phyloP scores from a whole-genome alignment of 2,888 invertebrate genomes.

The Balanococcus diminutus region DNA sequence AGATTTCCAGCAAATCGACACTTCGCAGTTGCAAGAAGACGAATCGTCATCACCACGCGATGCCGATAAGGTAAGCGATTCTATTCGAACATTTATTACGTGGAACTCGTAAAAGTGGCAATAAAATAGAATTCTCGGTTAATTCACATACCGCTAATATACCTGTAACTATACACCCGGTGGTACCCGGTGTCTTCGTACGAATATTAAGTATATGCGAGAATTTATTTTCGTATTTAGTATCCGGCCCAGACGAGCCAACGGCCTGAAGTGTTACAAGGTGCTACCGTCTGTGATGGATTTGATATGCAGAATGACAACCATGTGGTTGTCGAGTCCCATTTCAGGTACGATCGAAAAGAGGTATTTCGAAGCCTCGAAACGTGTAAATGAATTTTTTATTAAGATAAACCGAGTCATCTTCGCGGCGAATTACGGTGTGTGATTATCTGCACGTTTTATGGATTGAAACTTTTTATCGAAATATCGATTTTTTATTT shows the following conservation, averaged over 20 bases:
- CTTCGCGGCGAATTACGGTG: too few species aligned
- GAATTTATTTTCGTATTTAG: conserved; percentile 26
- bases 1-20: not conserved
- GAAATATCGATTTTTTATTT: too few species aligned
- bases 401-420: not conserved
- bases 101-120: not conserved
- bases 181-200: not conserved
- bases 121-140: not conserved
- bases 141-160: not conserved
- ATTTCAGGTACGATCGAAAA: conserved; percentile 14
- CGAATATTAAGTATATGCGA: not conserved
- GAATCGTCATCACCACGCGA: not conserved
- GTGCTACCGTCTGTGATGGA: conserved; percentile 12
- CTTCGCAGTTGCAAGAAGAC: not conserved
- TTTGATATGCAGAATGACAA: not conserved
- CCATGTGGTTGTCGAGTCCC: conserved; percentile 18
- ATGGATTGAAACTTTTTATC: too few species aligned
- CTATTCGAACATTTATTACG: not conserved
- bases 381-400: not conserved
- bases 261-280: conserved; percentile 11
- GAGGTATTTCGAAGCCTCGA: not conserved
- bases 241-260: not conserved
- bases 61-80: conserved; percentile 13
- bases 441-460: too few species aligned
- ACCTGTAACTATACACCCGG: too few species aligned